Evolutionary conservation across 2,113 vertebrate species (phyloP), one percentile per base, ranked within the genome.

Genomic region (Tetraodon nigroviridis): DNA sequence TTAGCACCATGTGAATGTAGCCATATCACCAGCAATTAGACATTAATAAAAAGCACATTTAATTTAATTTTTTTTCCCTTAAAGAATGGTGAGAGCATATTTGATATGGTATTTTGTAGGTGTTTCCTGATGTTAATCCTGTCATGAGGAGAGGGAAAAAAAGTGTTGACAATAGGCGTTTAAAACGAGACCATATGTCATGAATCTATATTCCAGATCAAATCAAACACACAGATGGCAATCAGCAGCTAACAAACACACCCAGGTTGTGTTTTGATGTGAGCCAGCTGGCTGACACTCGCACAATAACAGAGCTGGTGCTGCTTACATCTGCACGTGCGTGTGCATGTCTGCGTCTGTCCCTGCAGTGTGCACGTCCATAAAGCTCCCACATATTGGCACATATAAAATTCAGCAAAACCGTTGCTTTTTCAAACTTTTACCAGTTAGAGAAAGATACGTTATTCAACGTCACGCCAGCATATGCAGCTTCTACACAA

Each of bases 191-290:
- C 75, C 80, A 77, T 75, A 80, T 83, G 79, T 76, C 75, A 73
- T 58, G 67, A 62, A 72, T 78, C 67, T 79, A 76, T 76, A 67
- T 80, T 55, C 73, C 59, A 73, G 64, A 71, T 74, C 44, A 69
- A 80, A 79, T 80, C 76, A 84, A 71, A 81, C 60, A 54, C 58
- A 55, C 76, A 89, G 83, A 83, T 85, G 79, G 81, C 61, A 48
- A 48, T 70, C 66, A 73, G 58, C 74, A 66, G 77, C 69, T 76
- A 64, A 83, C 76, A 81, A 77, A 81, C 71, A 83, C 78, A 73
- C 73, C 86, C 73, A 55, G 67, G 84, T 92, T 93, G 93, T 93
- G 90, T 94, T 92, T 90, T 82, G 51, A 48, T 81, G 88, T 46
- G 55, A 79, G 62, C 80, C 85, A 87, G 77, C 83, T 84, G 83